Percentiles rank a stretch among this genome's conserved stretches.
These are phyloP conservation scores for Avahi laniger DNA, from an alignment of 2,797 vertebrate genomes.

Conservation along the genomic window DNA sequence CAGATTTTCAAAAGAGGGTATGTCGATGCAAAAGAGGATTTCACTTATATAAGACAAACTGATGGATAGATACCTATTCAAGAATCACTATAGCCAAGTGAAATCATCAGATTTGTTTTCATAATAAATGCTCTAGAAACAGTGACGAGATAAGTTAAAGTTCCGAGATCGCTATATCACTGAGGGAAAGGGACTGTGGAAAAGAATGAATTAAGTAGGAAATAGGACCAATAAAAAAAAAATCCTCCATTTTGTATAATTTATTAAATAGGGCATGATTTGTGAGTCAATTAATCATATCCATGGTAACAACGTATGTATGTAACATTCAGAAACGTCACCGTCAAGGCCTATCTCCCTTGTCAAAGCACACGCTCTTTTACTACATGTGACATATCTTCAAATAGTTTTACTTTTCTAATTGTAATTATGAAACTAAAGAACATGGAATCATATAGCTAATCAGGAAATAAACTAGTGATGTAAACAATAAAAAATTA, in stretches of 20 bases:
- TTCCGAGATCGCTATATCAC: not conserved
- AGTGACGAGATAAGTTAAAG: not conserved
- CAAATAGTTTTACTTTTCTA: not conserved
- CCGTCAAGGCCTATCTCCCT: not conserved
- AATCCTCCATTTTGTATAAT: not conserved
- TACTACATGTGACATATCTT: not conserved
- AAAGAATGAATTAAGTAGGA: not conserved
- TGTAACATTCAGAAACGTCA: not conserved
- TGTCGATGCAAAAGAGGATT: not conserved
- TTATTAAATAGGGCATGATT: not conserved
- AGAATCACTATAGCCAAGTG: not conserved
- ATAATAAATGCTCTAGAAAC: not conserved
- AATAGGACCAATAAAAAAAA: not conserved
- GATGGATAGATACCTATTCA: not conserved
- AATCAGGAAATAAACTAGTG: not conserved
- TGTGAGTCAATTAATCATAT: not conserved
- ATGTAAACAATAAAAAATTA: not conserved
- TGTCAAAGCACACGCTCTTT: not conserved
- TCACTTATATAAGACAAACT: not conserved
- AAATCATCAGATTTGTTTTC: not conserved
- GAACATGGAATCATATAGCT: not conserved
- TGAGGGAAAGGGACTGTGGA: not conserved
- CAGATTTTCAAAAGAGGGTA: not conserved
- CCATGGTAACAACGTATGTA: not conserved
- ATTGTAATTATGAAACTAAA: not conserved